These are phyloP conservation scores for Labroides dimidiatus DNA, from an alignment of 2,797 vertebrate species.

Conservation along the genomic window DNA sequence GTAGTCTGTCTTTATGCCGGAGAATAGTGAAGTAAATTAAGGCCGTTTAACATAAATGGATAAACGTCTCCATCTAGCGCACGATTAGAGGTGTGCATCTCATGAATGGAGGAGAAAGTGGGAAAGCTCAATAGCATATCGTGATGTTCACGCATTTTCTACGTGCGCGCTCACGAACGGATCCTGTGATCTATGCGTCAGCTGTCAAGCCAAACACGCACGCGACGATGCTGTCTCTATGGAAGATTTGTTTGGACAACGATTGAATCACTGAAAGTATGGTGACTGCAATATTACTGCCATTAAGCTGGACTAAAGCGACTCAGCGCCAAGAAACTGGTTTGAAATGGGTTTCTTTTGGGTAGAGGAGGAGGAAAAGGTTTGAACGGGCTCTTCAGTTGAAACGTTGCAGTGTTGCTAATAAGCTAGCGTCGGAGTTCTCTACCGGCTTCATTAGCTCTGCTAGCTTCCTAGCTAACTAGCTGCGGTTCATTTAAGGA, in stretches of 20 bases:
- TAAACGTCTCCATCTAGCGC: slow-evolving; percentile 67
- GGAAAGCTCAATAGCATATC: not conserved
- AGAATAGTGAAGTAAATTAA: too few species aligned
- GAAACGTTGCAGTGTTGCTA: slow-evolving; percentile 34
- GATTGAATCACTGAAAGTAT: slow-evolving; percentile 44
- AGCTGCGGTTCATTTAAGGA: slow-evolving; percentile 7
- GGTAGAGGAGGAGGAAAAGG: not conserved
- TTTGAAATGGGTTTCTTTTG: not conserved
- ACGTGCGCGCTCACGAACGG: slow-evolving; percentile 68
- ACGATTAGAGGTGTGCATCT: not conserved
- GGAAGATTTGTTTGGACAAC: slow-evolving; percentile 70
- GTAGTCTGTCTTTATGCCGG: too few species aligned
- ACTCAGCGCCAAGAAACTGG: slow-evolving; percentile 23
- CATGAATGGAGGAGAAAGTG: fast-evolving
- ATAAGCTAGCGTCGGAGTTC: slow-evolving; percentile 47
- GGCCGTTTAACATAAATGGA: not conserved
- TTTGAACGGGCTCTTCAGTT: slow-evolving; percentile 26
- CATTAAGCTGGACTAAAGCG: not conserved
- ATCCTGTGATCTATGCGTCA: slow-evolving; percentile 65
- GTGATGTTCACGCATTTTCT: slow-evolving; percentile 32
- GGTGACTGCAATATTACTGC: not conserved
- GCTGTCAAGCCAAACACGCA: slow-evolving; percentile 56
- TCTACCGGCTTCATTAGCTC: slow-evolving; percentile 64
- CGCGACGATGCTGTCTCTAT: slow-evolving; percentile 41
- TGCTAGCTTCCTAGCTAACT: slow-evolving; percentile 55